phyloP scores from a whole-genome alignment of 2,113 vertebrate species.

The Narcine bancroftii region DNA sequence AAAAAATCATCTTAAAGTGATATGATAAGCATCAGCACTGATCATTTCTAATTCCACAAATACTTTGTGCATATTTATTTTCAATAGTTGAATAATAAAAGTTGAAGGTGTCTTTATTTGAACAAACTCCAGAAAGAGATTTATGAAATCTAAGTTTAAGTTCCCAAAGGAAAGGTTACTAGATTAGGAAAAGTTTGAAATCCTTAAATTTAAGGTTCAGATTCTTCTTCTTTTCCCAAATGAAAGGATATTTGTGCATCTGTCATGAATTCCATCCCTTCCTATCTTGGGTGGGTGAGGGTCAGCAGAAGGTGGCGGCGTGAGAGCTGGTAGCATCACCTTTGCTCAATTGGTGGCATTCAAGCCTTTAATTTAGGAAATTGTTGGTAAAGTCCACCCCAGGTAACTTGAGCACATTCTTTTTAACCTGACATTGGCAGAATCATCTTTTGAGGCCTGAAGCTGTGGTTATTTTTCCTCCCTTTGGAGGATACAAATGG shows the following conservation, averaged over 20 bases:
- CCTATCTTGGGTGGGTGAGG: neutral
- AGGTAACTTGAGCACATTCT: too few species aligned
- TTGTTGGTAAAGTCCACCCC: too few species aligned
- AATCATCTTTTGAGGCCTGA: too few species aligned
- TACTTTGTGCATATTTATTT: neutral
- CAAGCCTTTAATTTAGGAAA: too few species aligned
- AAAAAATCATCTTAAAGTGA: neutral
- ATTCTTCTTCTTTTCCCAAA: neutral
- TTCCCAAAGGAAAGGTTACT: neutral
- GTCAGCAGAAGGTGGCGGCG: too few species aligned
- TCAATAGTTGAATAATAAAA: neutral
- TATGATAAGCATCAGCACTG: neutral
- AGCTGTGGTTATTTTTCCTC: too few species aligned
- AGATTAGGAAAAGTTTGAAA: neutral
- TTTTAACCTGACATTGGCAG: too few species aligned
- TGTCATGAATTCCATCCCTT: neutral
- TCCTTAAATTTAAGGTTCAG: neutral
- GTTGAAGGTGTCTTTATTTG: neutral
- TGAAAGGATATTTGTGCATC: neutral
- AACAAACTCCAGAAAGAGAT: neutral
- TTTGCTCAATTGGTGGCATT: too few species aligned
- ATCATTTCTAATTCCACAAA: conserved; percentile 12
- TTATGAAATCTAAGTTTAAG: neutral
- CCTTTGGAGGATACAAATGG: too few species aligned
- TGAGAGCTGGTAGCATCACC: too few species aligned